Percentiles rank a stretch among this genome's conserved stretches.
phyloP scores from a whole-genome alignment of 1,140 invertebrate genomes.

The Temnothorax nylanderi region DNA sequence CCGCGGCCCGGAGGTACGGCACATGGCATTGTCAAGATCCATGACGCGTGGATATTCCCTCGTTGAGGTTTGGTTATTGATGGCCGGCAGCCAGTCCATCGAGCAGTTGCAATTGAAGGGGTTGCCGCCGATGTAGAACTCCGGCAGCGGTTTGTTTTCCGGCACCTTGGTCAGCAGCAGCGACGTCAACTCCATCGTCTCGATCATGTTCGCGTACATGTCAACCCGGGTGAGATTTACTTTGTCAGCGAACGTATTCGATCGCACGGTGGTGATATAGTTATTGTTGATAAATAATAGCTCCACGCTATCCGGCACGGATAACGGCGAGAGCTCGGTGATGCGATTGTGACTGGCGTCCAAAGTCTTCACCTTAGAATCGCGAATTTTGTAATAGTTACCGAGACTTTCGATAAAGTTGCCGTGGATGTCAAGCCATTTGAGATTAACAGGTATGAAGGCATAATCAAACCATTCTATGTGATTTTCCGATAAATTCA shows the following conservation, averaged over 20 bases:
- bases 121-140: conserved; percentile 95
- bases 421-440: conserved; percentile 95
- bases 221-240: conserved; percentile 93
- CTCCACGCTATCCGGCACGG: conserved; percentile 95
- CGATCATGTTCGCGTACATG: conserved; percentile 95
- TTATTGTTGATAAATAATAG: conserved; percentile 96
- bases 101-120: conserved; percentile 96
- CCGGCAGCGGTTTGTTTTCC: conserved; percentile 90
- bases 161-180: conserved; percentile 91
- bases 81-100: conserved; percentile 96
- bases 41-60: conserved; percentile 94
- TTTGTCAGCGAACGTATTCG: conserved; percentile 95
- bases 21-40: conserved; percentile 95
- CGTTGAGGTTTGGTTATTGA: conserved; percentile 93
- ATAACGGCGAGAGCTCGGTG: conserved; percentile 91
- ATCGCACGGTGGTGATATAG: conserved; percentile 91
- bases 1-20: conserved; percentile 92
- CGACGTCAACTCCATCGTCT: conserved; percentile 92
- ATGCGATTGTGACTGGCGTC: conserved; percentile 96
- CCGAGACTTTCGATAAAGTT: conserved; percentile 94
- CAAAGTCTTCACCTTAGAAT: conserved; percentile 90
- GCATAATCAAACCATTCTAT: conserved; percentile 96
- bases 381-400: conserved; percentile 93
- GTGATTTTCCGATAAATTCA: conserved; percentile 96
- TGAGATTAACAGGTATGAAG: conserved; percentile 93